phyloP scores from a whole-genome alignment of 2,888 invertebrate genomes.

The Trachelus tabidus region DNA sequence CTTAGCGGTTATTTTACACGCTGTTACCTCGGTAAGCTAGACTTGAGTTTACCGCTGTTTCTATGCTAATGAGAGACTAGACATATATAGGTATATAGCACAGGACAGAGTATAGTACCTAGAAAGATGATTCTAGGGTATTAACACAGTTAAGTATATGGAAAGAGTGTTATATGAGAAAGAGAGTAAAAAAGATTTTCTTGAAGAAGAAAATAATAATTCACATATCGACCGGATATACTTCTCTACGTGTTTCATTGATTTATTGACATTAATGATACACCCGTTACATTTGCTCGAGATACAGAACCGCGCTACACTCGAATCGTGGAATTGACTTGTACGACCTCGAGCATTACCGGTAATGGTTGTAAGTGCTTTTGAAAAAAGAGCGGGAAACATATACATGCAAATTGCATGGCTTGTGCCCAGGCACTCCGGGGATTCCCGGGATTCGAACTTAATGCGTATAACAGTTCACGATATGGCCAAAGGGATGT shows the following conservation, averaged over 20 bases:
- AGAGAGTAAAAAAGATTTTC: background rate
- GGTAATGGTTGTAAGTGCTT: constrained; percentile 46
- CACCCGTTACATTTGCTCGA: background rate
- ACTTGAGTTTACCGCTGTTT: constrained; percentile 63
- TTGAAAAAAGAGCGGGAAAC: constrained; percentile 42
- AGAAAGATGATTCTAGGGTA: background rate
- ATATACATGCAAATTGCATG: constrained; percentile 48
- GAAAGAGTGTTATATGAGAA: background rate
- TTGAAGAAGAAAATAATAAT: background rate
- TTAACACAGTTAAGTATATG: background rate
- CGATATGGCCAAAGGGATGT: background rate
- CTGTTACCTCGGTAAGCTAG: constrained; percentile 65
- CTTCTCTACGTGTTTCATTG: background rate
- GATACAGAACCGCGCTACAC: background rate
- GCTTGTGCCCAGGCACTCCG: constrained; percentile 19
- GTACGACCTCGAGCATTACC: constrained; percentile 47
- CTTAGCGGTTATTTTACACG: constrained; percentile 67
- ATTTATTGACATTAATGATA: background rate
- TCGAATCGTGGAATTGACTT: constrained; percentile 47
- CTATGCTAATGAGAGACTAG: constrained; percentile 61
- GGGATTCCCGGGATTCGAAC: background rate
- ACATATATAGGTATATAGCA: constrained; percentile 12
- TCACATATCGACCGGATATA: background rate
- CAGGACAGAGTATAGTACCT: background rate
- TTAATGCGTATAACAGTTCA: background rate